Evolutionary conservation across 2,797 vertebrate species (phyloP).

Genomic region (Myripristis murdjan): DNA sequence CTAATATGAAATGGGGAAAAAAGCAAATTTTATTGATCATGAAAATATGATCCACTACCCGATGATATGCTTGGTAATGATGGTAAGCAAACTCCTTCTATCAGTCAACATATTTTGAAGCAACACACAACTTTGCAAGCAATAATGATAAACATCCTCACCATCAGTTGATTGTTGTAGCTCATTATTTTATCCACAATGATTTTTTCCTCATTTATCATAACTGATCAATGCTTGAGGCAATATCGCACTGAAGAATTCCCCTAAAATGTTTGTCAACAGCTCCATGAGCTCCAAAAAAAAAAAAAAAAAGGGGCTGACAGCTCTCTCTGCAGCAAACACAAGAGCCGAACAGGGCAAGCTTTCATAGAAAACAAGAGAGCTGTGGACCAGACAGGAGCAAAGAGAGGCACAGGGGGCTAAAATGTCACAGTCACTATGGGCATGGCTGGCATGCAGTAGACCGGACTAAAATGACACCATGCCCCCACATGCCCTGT

Average conservation of each 20-base stretch:
- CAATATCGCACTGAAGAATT: conserved; percentile 10
- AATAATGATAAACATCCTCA: not conserved
- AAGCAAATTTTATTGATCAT: not conserved
- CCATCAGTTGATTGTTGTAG: conserved; percentile 13
- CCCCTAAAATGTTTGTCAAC: conserved; percentile 22
- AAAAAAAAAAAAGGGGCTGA: conserved; percentile 18
- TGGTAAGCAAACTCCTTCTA: not conserved
- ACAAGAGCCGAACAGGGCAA: conserved; percentile 9
- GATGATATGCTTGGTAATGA: conserved; percentile 1
- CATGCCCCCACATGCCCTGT: not conserved
- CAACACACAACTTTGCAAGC: not conserved
- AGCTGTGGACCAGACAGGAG: not conserved
- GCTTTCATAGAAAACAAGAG: conserved; percentile 8
- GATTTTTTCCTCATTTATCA: conserved; percentile 28
- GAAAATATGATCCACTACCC: conserved; percentile 12
- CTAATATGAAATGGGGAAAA: not conserved
- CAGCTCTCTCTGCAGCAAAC: conserved; percentile 6
- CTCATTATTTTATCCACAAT: conserved; percentile 13
- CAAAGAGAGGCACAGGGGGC: conserved; percentile 5
- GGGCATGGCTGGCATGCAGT: conserved; percentile 17
- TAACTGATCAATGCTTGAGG: not conserved
- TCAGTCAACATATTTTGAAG: not conserved
- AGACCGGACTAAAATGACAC: conserved; percentile 15
- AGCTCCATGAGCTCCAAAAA: conserved; percentile 12
- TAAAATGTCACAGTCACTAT: conserved; percentile 15